Evolutionary conservation across 2,888 invertebrate species (phyloP).

Genomic region (Xestoiulus laeticollis): DNA sequence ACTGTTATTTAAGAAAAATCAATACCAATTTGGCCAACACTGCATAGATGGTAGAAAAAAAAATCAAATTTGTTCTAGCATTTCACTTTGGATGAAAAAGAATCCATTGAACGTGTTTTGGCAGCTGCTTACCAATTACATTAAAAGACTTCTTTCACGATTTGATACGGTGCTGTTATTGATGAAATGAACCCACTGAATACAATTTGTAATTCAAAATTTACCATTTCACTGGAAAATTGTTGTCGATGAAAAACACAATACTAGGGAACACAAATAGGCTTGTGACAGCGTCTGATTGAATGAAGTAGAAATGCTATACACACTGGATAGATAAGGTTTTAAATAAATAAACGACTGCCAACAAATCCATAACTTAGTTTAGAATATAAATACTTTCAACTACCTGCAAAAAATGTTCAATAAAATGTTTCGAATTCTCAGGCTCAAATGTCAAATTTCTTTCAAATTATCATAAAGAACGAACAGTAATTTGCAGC

Average conservation of each 20-base stretch:
- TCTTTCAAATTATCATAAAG: neutral
- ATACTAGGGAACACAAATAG: neutral
- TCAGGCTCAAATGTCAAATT: neutral
- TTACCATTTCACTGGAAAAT: neutral
- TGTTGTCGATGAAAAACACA: neutral
- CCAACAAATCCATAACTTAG: no score
- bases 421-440: neutral
- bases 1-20: conserved; percentile 30
- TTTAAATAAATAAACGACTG: no score
- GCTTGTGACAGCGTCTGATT: neutral
- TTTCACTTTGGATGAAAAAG: neutral
- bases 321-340: neutral
- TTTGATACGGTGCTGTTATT: neutral
- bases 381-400: no score
- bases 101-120: neutral
- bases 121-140: conserved; percentile 18
- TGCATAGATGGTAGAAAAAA: neutral
- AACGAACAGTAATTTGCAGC: neutral
- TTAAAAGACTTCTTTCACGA: neutral
- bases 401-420: neutral
- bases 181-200: neutral
- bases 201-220: neutral
- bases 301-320: neutral
- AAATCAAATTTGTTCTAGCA: conserved; percentile 14
- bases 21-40: conserved; percentile 22